Percentiles rank a stretch among this genome's conserved stretches.
phyloP scores from a whole-genome alignment of 2,888 invertebrate genomes.

The Erebia aethiops region DNA sequence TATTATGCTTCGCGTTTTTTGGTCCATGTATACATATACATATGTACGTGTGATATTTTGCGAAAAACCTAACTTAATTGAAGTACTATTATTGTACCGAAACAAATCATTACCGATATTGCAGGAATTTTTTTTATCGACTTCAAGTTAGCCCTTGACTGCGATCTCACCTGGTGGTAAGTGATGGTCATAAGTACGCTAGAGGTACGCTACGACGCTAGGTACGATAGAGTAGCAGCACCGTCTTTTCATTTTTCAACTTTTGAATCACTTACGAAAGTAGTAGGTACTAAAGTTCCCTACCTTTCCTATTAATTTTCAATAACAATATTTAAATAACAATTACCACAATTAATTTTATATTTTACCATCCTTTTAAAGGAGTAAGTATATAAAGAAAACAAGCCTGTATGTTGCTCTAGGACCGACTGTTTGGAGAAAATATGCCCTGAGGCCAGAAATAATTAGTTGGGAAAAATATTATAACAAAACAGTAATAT shows the following conservation, averaged over 20 bases:
- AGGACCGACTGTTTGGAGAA: conserved; percentile 52
- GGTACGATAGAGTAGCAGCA: conserved; percentile 47
- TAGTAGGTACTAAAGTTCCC: conserved; percentile 59
- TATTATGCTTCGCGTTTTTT: not conserved
- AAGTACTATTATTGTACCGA: too few species aligned
- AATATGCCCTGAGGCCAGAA: conserved; percentile 24
- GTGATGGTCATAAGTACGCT: too few species aligned
- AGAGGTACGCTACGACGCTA: too few species aligned
- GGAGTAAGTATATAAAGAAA: not conserved
- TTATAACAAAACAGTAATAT: conserved; percentile 27
- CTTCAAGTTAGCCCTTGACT: too few species aligned
- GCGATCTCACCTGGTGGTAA: too few species aligned
- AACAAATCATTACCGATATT: too few species aligned
- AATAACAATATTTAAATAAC: too few species aligned
- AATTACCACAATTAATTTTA: too few species aligned
- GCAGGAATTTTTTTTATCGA: too few species aligned
- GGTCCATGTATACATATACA: not conserved
- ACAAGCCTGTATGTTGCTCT: conserved; percentile 54
- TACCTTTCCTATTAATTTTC: too few species aligned
- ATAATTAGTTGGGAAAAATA: conserved; percentile 22
- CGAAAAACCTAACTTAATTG: too few species aligned
- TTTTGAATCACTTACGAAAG: conserved; percentile 74
- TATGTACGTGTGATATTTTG: too few species aligned
- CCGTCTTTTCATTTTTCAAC: conserved; percentile 64
- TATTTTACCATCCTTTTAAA: not conserved